A percentile compares a stretch with the other conserved stretches of the same genome.
phyloP scores from a whole-genome alignment of 2,888 invertebrate species.

The Lampropteryx suffumata region DNA sequence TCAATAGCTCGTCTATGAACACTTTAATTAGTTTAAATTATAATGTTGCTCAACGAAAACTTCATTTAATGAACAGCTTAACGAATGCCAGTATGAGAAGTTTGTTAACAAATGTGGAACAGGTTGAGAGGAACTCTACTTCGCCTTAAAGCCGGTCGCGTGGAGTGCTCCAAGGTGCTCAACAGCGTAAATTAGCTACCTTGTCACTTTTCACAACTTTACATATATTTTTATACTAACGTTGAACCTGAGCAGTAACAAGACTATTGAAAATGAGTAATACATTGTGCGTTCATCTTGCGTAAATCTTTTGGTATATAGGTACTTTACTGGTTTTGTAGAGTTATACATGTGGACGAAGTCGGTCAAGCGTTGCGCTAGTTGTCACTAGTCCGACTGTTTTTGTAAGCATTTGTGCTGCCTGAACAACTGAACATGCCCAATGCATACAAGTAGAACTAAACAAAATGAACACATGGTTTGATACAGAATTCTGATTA shows the following conservation, averaged over 20 bases:
- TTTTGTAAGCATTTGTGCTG: not conserved
- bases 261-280: too few species aligned
- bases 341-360: conserved; percentile 18
- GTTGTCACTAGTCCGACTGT: conserved; percentile 7
- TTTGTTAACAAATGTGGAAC: conserved; percentile 44
- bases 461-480: conserved; percentile 34
- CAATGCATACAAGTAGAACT: conserved; percentile 9
- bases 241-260: too few species aligned
- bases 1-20: too few species aligned
- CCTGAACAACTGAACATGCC: not conserved
- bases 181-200: conserved; percentile 18
- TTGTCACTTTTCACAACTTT: not conserved
- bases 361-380: conserved; percentile 37
- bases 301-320: too few species aligned
- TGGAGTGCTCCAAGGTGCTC: too few species aligned
- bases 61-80: too few species aligned
- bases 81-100: too few species aligned
- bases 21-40: too few species aligned
- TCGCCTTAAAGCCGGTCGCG: conserved; percentile 32
- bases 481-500: conserved; percentile 16
- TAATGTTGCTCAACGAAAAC: too few species aligned
- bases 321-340: too few species aligned
- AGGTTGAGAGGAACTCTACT: conserved; percentile 48
- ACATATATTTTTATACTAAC: not conserved
- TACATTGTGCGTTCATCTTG: too few species aligned